These are phyloP conservation scores for Eubucco bourcierii DNA, from an alignment of 2,113 vertebrate species.

Conservation along the genomic window DNA sequence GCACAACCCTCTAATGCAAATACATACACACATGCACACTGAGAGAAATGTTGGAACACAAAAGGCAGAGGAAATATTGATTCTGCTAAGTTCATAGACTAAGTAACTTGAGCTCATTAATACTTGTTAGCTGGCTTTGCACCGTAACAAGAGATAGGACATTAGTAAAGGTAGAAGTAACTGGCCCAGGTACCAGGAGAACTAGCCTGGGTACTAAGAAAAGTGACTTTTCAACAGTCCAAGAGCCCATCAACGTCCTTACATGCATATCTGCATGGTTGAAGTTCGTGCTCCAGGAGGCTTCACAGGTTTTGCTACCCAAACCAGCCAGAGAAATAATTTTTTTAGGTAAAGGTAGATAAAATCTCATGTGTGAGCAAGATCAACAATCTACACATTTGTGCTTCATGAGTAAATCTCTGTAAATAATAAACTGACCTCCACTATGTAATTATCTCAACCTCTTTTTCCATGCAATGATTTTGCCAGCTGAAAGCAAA, in stretches of 20 bases:
- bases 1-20: not conserved
- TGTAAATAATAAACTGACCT: constrained; percentile 8
- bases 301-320: not conserved
- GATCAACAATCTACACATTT: not conserved
- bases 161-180: not conserved
- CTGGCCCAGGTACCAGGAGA: not conserved
- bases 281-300: not conserved
- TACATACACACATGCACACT: not conserved
- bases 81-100: not conserved
- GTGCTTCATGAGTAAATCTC: not conserved
- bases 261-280: not conserved
- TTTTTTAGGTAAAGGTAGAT: not conserved
- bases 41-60: not conserved
- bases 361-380: not conserved
- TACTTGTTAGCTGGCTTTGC: not conserved
- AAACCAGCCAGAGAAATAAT: not conserved
- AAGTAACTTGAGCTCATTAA: not conserved
- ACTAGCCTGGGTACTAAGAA: not conserved
- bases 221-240: not conserved
- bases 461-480: not conserved
- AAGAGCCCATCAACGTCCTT: not conserved
- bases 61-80: not conserved
- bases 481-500: constrained; percentile 21
- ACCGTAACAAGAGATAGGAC: not conserved
- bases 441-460: constrained; percentile 10